These are phyloP conservation scores for Norana najaformis DNA, from an alignment of 2,888 invertebrate genomes.

Conservation along the genomic window DNA sequence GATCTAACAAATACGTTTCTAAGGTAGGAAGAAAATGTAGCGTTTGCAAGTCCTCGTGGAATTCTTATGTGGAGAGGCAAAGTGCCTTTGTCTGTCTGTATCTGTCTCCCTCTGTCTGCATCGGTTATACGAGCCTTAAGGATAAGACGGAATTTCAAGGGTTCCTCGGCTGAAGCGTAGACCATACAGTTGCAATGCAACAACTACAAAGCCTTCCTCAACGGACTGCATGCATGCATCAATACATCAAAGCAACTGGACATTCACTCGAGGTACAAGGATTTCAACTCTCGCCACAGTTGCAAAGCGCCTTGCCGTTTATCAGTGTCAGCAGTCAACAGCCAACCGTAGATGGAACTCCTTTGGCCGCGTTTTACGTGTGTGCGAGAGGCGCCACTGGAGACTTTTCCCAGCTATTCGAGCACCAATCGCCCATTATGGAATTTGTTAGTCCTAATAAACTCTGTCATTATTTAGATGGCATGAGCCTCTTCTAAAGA, in stretches of 20 bases:
- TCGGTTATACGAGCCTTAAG: too few species aligned
- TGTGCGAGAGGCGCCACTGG: background rate
- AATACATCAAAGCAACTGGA: background rate
- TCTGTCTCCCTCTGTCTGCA: too few species aligned
- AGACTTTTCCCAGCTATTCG: background rate
- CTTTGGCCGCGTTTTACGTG: background rate
- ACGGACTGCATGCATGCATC: background rate
- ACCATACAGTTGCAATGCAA: background rate
- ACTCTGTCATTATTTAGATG: too few species aligned
- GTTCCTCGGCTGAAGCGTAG: background rate
- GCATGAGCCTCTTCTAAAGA: background rate
- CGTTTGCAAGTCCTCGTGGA: too few species aligned
- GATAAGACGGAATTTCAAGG: background rate
- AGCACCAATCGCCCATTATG: conserved; percentile 4
- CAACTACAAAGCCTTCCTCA: background rate
- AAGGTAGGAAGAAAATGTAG: too few species aligned
- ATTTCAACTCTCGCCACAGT: background rate
- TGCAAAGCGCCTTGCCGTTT: background rate
- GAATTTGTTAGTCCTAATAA: background rate
- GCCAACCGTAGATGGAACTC: background rate
- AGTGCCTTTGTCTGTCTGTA: too few species aligned
- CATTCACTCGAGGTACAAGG: background rate
- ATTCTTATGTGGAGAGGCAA: background rate
- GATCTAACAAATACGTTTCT: too few species aligned
- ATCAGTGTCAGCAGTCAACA: background rate